Percentiles rank a stretch among this genome's conserved stretches.
Conservation (phyloP, 1,140 invertebrate genomes). For the Bombus cullumanus region DNA sequence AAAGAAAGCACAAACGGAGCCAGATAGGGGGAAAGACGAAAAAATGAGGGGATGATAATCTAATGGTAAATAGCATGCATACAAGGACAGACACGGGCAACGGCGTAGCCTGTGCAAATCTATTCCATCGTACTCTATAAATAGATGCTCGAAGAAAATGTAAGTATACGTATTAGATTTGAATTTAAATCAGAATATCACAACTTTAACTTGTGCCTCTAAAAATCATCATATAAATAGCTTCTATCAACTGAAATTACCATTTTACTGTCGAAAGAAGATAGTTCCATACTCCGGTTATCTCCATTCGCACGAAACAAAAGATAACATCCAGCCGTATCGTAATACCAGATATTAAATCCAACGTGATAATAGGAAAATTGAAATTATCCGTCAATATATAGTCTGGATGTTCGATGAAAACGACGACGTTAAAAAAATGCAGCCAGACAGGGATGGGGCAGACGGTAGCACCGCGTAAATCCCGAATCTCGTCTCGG, state of each 20-base stretch:
- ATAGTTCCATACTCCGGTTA: neutral
- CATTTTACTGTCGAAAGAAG: neutral
- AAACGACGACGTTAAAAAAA: constrained; percentile 21
- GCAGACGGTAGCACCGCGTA: constrained; percentile 38
- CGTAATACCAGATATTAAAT: too few species aligned
- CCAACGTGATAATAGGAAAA: neutral
- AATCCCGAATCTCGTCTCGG: constrained; percentile 54
- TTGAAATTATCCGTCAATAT: neutral
- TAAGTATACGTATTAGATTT: neutral
- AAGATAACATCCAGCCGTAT: neutral
- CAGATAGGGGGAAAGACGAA: constrained; percentile 51
- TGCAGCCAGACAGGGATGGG: neutral
- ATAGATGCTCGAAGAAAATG: neutral
- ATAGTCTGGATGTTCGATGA: neutral
- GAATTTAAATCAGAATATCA: neutral
- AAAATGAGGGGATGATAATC: constrained; percentile 63
- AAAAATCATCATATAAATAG: neutral
- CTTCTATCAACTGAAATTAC: neutral
- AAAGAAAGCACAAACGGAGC: constrained; percentile 29
- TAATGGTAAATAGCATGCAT: constrained; percentile 65
- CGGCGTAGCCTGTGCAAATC: constrained; percentile 16
- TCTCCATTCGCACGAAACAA: neutral
- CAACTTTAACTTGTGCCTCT: neutral
- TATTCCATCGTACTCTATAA: neutral
- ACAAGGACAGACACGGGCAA: constrained; percentile 9